Conservation (phyloP, 2,797 vertebrate species). For the Molossus alvarezi region DNA sequence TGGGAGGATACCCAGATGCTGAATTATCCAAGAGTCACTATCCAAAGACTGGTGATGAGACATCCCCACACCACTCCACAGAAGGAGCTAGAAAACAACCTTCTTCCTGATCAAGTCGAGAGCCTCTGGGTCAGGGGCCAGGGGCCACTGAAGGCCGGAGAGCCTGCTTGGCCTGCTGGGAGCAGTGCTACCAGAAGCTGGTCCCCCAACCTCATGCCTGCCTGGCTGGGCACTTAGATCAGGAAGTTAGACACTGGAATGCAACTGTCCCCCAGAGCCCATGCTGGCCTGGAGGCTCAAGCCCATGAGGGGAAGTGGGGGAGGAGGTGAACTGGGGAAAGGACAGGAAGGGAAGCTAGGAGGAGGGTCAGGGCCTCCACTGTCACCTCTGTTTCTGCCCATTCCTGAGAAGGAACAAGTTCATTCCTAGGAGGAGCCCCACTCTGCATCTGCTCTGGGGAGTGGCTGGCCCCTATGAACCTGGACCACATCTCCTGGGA, state of each 20-base stretch:
- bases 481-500: neutral
- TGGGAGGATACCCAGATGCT: neutral
- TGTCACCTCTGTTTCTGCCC: neutral
- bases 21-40: conserved; percentile 47
- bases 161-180: neutral
- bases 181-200: neutral
- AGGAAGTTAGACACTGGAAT: neutral
- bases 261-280: neutral
- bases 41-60: conserved; percentile 53
- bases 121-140: neutral
- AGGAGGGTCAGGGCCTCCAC: neutral
- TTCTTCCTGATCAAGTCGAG: conserved; percentile 57
- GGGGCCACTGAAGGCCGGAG: neutral
- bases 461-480: neutral
- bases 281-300: neutral
- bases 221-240: neutral
- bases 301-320: neutral
- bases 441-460: neutral
- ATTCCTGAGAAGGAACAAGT: neutral
- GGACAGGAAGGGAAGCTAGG: neutral
- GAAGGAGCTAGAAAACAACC: neutral
- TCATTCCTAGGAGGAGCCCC: neutral
- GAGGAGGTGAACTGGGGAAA: neutral
- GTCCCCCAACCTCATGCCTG: neutral
- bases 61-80: neutral